phyloP scores from a whole-genome alignment of 2,113 vertebrate genomes.

The Spheniscus mendiculus region DNA sequence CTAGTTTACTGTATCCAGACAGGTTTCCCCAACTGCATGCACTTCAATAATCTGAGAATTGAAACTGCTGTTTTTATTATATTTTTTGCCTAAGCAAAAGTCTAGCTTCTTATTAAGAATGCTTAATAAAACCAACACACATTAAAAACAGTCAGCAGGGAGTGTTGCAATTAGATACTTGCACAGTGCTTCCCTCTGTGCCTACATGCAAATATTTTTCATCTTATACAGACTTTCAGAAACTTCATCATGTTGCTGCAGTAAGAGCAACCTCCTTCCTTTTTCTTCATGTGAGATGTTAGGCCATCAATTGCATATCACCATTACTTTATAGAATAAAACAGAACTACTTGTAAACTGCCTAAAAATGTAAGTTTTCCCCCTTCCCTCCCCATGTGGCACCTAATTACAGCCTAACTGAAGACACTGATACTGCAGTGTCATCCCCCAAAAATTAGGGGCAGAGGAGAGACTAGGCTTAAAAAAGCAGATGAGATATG shows the following conservation, averaged over 20 bases:
- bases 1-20: background rate
- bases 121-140: constrained; percentile 71
- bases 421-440: background rate
- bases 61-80: background rate
- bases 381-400: fast-evolving
- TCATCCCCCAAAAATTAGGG: background rate
- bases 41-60: background rate
- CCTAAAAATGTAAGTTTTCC: background rate
- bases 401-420: background rate
- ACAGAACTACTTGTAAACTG: background rate
- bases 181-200: constrained; percentile 48
- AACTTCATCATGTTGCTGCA: background rate
- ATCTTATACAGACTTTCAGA: background rate
- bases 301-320: background rate
- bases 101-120: constrained; percentile 54
- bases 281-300: background rate
- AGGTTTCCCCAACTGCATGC: background rate
- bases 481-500: background rate
- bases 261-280: background rate
- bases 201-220: constrained; percentile 41
- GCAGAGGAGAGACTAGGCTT: background rate
- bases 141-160: constrained; percentile 65
- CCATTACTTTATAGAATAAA: background rate
- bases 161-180: constrained; percentile 63
- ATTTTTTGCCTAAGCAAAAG: constrained; percentile 43